Percentiles rank a stretch among this genome's conserved stretches.
Conservation (phyloP, 2,888 invertebrate species). For the Amphipyra berbera region DNA sequence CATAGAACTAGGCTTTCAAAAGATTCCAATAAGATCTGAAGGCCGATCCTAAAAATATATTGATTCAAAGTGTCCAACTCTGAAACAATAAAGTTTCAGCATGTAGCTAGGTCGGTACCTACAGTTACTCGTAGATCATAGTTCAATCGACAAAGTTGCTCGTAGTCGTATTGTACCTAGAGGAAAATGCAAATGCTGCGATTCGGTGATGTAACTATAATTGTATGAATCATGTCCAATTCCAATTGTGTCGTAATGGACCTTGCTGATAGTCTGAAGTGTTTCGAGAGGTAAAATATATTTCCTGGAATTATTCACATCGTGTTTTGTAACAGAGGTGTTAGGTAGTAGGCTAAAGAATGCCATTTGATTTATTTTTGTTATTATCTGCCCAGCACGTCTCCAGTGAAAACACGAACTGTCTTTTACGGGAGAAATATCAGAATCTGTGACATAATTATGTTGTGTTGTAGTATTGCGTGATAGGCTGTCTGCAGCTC, state of each 20-base stretch:
- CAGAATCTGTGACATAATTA: too few relatives aligned
- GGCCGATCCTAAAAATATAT: too few relatives aligned
- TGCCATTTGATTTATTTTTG: slow-evolving; percentile 10
- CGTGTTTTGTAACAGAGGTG: not conserved
- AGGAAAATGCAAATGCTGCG: slow-evolving; percentile 9
- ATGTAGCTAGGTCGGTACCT: too few relatives aligned
- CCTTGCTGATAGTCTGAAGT: slow-evolving; percentile 11
- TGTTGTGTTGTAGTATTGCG: too few relatives aligned
- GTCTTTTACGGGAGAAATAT: too few relatives aligned
- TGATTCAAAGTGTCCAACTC: too few relatives aligned
- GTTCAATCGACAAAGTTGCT: not conserved
- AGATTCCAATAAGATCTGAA: too few relatives aligned
- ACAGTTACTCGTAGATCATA: not conserved
- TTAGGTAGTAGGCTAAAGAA: not conserved
- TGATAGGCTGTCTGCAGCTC: too few relatives aligned
- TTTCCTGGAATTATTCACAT: slow-evolving; percentile 12
- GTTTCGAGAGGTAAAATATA: slow-evolving; percentile 12
- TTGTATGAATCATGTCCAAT: slow-evolving; percentile 41
- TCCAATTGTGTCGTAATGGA: slow-evolving; percentile 29
- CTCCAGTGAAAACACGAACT: too few relatives aligned
- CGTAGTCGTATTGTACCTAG: not conserved
- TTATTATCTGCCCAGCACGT: not conserved
- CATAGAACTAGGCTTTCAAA: too few relatives aligned
- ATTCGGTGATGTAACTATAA: slow-evolving; percentile 33
- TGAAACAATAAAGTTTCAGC: too few relatives aligned